Evolutionary conservation across 2,797 vertebrate species (phyloP), one percentile per base, ranked within the genome.

Genomic region (Borostomias antarcticus): DNA sequence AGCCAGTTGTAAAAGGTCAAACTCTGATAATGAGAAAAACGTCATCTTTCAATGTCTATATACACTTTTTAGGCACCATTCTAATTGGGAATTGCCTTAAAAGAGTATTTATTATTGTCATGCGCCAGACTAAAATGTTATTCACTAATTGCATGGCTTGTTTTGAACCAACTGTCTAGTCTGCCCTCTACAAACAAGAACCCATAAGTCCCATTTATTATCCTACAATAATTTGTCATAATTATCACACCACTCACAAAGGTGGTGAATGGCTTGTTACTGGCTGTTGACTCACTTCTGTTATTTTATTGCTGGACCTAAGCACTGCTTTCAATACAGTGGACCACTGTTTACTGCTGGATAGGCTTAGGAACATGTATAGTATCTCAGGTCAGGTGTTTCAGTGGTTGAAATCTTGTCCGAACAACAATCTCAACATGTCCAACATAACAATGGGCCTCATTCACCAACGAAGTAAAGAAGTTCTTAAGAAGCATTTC

Each of bases 1-100:
- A 66, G 64, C 47, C 33, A 54, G 62, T 73, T 57, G 68, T 53
- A 56, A 84, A 81, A 88, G 82, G 82, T 81, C 83, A 80, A 53
- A 32, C 43, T 21, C 37, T 10, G 59, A 64, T 66, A 73, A 26
- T 52, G 48, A 59, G 43, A 67, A 59, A 25, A 66, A 50, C 21
- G 60, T 5, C 9, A 23, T 23, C 17, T 67, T 25, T 33, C 48
- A 58, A 69, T 26, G 62, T 61, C 45, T 48, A 33, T 15, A 56
- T 74, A 68, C 30, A n/a, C 74, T 65, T 40, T 15, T 28, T 33
- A 62, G 62, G 67, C 58, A 43, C 37, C 29, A 61, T 53, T 37
- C 56, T 4, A 45, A 21, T 56, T 54, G 33, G 66, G 52, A 40
- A 69, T 60, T 69, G 21, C 21, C 32, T 59, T 53, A 11, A 28